Evolutionary conservation across 2,888 invertebrate genomes (phyloP).

Genomic region (Strigamia crassipes): DNA sequence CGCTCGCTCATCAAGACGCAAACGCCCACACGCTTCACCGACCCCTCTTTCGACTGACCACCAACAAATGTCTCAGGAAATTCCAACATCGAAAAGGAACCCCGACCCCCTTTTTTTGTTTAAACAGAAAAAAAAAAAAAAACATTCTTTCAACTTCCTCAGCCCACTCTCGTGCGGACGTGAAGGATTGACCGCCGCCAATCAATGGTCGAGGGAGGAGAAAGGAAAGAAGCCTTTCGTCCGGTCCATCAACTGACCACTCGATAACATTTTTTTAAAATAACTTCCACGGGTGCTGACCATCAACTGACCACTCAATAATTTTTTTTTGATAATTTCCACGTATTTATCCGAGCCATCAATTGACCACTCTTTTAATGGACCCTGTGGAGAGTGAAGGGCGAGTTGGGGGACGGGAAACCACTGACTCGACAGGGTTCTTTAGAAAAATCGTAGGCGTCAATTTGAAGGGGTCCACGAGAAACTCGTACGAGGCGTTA

Average conservation of each 20-base stretch:
- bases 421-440: constrained; percentile 23
- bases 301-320: background rate
- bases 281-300: background rate
- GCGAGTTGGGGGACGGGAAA: background rate
- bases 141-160: constrained; percentile 8
- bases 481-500: constrained; percentile 38
- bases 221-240: constrained; percentile 33
- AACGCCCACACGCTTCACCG: constrained; percentile 30
- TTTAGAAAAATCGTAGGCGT: background rate
- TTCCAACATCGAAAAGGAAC: background rate
- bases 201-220: constrained; percentile 28
- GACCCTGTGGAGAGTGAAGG: too few relatives aligned
- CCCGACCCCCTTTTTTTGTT: background rate
- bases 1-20: background rate
- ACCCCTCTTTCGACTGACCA: background rate
- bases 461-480: background rate
- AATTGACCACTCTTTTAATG: background rate
- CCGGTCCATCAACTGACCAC: background rate
- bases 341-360: background rate
- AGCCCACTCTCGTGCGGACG: constrained; percentile 12
- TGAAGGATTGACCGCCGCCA: constrained; percentile 21
- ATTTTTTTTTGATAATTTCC: background rate
- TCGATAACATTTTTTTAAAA: too few relatives aligned
- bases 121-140: background rate
- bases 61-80: constrained; percentile 23